phyloP scores from a whole-genome alignment of 2,888 invertebrate species.

The Desoria tigrina region DNA sequence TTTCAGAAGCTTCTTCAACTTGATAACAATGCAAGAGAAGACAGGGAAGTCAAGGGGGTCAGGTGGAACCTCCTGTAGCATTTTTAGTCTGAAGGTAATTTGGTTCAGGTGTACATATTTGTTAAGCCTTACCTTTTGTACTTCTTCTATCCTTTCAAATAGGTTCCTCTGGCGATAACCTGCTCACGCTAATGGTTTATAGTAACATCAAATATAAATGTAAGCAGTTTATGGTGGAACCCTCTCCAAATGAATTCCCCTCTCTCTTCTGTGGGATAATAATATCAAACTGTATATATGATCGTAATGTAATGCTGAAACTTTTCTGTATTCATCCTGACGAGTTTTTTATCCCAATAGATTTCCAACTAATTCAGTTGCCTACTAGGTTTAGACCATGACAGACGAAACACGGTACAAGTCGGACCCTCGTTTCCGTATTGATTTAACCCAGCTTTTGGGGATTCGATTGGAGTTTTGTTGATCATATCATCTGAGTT shows the following conservation, averaged over 20 bases:
- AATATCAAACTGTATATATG: not conserved
- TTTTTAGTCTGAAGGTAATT: constrained; percentile 2
- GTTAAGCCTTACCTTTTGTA: not conserved
- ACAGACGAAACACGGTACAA: constrained; percentile 1
- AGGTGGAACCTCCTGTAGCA: constrained; percentile 13
- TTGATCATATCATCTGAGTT: not conserved
- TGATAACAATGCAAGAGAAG: no score
- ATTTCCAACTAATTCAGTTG: constrained; percentile 13
- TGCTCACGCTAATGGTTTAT: not conserved
- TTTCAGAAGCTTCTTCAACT: not conserved
- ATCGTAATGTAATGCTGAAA: not conserved
- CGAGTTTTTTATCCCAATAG: not conserved
- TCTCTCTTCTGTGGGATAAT: not conserved
- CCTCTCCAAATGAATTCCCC: not conserved
- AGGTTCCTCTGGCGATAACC: not conserved
- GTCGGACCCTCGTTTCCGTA: constrained; percentile 13
- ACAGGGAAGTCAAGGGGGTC: constrained; percentile 10
- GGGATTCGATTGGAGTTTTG: not conserved
- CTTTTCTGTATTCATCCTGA: not conserved
- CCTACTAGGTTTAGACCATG: constrained; percentile 14
- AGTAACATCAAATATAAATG: not conserved
- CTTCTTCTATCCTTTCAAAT: not conserved
- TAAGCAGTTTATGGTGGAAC: no score
- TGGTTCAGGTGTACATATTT: constrained; percentile 9
- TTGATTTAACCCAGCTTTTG: constrained; percentile 18